A percentile compares a stretch with the other conserved stretches of the same genome.
Conservation (phyloP, 2,797 vertebrate species). For the Octomys mimax region DNA sequence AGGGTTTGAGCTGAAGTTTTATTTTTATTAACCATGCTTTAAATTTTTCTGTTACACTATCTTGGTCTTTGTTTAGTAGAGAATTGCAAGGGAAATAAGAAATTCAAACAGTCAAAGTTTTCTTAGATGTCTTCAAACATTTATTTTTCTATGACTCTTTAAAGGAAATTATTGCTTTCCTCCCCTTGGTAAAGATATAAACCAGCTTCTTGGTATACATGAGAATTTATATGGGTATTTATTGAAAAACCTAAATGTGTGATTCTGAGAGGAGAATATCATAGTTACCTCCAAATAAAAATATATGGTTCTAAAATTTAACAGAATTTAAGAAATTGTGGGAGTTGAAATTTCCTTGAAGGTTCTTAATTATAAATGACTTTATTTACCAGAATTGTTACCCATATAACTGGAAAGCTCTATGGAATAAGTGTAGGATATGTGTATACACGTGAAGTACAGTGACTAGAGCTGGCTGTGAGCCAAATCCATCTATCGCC, state of each 20-base stretch:
- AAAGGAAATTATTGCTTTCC: slow-evolving; percentile 57
- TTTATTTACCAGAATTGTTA: slow-evolving; percentile 50
- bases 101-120: slow-evolving; percentile 61
- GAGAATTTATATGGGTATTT: slow-evolving; percentile 71
- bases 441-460: slow-evolving; percentile 85
- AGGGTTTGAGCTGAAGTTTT: slow-evolving; percentile 63
- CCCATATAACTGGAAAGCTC: slow-evolving; percentile 71
- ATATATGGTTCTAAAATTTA: slow-evolving; percentile 63
- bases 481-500: slow-evolving; percentile 74
- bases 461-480: slow-evolving; percentile 72
- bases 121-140: slow-evolving; percentile 55
- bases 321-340: slow-evolving; percentile 69
- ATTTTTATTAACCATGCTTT: slow-evolving; percentile 53
- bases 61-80: slow-evolving; percentile 43
- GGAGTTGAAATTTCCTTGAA: slow-evolving; percentile 68
- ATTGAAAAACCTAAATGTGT: slow-evolving; percentile 66
- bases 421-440: slow-evolving; percentile 68
- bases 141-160: slow-evolving; percentile 68
- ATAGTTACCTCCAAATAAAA: slow-evolving; percentile 63
- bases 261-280: slow-evolving; percentile 47
- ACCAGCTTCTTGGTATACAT: slow-evolving; percentile 66
- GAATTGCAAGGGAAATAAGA: slow-evolving; percentile 56
- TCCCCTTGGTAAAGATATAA: slow-evolving; percentile 54
- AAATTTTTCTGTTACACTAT: slow-evolving; percentile 66
- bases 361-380: slow-evolving; percentile 56